Conservation (phyloP, 2,888 invertebrate species). For the Azorinus chamasolen region DNA sequence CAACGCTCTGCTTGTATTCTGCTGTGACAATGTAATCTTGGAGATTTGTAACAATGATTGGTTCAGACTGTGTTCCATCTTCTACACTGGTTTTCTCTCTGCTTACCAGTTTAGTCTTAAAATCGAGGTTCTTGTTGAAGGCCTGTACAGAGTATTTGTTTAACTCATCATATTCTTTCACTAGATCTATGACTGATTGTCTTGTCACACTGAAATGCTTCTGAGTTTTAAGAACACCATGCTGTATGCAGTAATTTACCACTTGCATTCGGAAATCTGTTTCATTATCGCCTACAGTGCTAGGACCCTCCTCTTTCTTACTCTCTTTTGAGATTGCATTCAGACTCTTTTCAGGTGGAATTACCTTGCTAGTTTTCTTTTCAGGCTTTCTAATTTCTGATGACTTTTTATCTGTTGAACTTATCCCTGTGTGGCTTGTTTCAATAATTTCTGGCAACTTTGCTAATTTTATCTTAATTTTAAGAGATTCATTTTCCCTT, state of each 20-base stretch:
- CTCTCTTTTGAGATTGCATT: background rate
- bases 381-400: background rate
- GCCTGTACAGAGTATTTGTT: conserved; percentile 36
- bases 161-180: conserved; percentile 59
- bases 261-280: conserved; percentile 41
- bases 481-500: conserved; percentile 42
- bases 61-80: conserved; percentile 19
- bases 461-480: conserved; percentile 48
- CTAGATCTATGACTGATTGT: conserved; percentile 56
- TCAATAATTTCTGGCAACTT: conserved; percentile 16
- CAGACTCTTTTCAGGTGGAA: background rate
- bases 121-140: conserved; percentile 28
- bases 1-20: conserved; percentile 54
- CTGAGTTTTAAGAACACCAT: conserved; percentile 59
- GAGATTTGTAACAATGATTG: conserved; percentile 41
- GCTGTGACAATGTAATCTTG: conserved; percentile 58
- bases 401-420: background rate
- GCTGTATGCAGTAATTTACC: conserved; percentile 49
- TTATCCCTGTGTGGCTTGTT: background rate
- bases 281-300: conserved; percentile 23
- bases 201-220: conserved; percentile 50
- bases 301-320: background rate
- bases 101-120: conserved; percentile 48
- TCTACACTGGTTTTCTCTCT: conserved; percentile 63
- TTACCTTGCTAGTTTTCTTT: background rate